These are phyloP conservation scores for Agrochola lychnidis DNA, from an alignment of 2,888 invertebrate genomes.

Conservation along the genomic window DNA sequence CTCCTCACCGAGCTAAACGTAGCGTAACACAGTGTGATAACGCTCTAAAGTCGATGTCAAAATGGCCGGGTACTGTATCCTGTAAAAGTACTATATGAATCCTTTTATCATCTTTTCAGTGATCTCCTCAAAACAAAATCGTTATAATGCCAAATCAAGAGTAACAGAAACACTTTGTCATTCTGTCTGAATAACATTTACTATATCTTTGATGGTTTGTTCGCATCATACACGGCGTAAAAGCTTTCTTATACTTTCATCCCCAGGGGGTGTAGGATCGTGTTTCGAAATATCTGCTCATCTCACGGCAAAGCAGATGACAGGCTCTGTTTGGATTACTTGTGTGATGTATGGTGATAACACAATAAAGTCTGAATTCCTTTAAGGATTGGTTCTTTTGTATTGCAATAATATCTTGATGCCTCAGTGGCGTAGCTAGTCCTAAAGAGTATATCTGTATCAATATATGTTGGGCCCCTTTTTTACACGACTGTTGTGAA, in stretches of 20 bases:
- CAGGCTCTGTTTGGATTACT: conserved; percentile 32
- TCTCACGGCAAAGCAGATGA: conserved; percentile 37
- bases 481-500: not conserved
- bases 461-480: not conserved
- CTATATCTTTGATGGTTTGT: conserved; percentile 45
- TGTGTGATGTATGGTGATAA: conserved; percentile 48
- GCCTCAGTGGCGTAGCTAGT: not conserved
- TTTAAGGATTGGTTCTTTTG: conserved; percentile 7
- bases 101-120: too few species aligned
- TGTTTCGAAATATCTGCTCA: conserved; percentile 38
- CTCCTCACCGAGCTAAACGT: too few species aligned
- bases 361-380: conserved; percentile 13
- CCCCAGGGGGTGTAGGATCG: conserved; percentile 36
- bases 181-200: conserved; percentile 40
- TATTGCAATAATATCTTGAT: conserved; percentile 1
- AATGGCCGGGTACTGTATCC: not conserved
- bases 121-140: not conserved
- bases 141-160: not conserved
- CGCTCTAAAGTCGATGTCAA: not conserved
- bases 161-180: conserved; percentile 47
- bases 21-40: too few species aligned
- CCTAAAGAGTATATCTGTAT: not conserved
- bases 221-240: conserved; percentile 37
- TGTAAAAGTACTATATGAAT: not conserved
- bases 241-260: conserved; percentile 38